A percentile compares a stretch with the other conserved stretches of the same genome.
phyloP scores from a whole-genome alignment of 2,888 invertebrate genomes.

The Trissoscelio sp. region DNA sequence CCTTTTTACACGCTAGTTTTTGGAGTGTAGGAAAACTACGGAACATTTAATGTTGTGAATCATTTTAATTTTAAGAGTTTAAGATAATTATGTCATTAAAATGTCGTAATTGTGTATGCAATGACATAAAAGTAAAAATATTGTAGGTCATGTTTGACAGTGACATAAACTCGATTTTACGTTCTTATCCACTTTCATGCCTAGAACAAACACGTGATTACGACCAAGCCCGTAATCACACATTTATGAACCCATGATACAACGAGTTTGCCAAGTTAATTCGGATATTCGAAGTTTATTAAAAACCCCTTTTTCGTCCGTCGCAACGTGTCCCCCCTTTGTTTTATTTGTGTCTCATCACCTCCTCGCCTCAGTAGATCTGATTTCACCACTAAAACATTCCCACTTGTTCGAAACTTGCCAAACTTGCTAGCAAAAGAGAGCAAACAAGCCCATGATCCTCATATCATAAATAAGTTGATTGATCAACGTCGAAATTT shows the following conservation, averaged over 20 bases:
- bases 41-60: too few species aligned
- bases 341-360: conserved; percentile 38
- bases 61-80: too few species aligned
- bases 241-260: conserved; percentile 45
- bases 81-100: neutral
- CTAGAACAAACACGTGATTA: conserved; percentile 47
- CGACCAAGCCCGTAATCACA: conserved; percentile 28
- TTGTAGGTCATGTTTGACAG: neutral
- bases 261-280: conserved; percentile 57
- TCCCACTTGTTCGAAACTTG: conserved; percentile 48
- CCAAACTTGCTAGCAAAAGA: conserved; percentile 52
- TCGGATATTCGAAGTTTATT: conserved; percentile 41
- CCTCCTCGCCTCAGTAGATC: conserved; percentile 44
- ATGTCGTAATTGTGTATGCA: neutral
- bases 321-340: conserved; percentile 1
- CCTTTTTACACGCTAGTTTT: too few species aligned
- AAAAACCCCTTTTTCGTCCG: conserved; percentile 28
- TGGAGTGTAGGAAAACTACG: too few species aligned
- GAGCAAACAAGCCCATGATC: conserved; percentile 46
- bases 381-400: conserved; percentile 47
- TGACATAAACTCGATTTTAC: conserved; percentile 17
- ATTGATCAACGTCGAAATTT: conserved; percentile 62
- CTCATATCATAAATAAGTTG: conserved; percentile 58
- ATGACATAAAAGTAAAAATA: neutral
- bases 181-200: conserved; percentile 10